Evolutionary conservation across 2,113 vertebrate species (phyloP), one percentile per base, ranked within the genome.

Genomic region (Martes martes): DNA sequence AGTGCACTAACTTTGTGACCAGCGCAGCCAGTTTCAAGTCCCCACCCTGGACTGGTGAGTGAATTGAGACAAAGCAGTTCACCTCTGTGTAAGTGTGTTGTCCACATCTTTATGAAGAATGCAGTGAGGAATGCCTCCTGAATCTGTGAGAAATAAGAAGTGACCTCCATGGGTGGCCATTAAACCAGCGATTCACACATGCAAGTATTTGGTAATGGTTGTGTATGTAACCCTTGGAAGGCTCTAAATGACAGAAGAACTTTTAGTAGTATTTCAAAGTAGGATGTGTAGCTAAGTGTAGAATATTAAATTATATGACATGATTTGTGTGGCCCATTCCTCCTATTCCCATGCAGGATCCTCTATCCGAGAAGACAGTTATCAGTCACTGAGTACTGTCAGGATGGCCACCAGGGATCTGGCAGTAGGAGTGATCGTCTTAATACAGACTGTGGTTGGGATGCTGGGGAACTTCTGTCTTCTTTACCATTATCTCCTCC

Each of bases 101-200:
- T 45, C 92, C 45, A 67, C 45, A 4, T 69, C 39, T 21, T 28
- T 47, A 5, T 21, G 42, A 45, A 21, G 36, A 76, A 52, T 50
- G 9, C 36, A 33, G 11, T 18, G 26, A 28, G 36, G 16, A 33
- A 28, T 73, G 50, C 7, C 50, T 50, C 31, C 7, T 6, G n/a
- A 7, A 36, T 39, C 36, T 71, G 39, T 81, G 63, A 89, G 5
- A 24, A 28, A 36, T 18, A 31, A 45, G 82, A 50, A 55, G 57
- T 23, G 10, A 39, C 0, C 0, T 0, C 0, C 8, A 16, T 13
- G 1, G 33, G 47, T 79, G 28, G 14, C 24, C 23, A 7, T 57
- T 10, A 14, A 4, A 4, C 0, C 47, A 47, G 36, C 69, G 61
- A 80, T 45, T 59, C 7, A 2, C 45, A 47, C 16, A 16, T 47